These are phyloP conservation scores for Clarias magur DNA, from an alignment of 2,113 vertebrate species.

Conservation along the genomic window DNA sequence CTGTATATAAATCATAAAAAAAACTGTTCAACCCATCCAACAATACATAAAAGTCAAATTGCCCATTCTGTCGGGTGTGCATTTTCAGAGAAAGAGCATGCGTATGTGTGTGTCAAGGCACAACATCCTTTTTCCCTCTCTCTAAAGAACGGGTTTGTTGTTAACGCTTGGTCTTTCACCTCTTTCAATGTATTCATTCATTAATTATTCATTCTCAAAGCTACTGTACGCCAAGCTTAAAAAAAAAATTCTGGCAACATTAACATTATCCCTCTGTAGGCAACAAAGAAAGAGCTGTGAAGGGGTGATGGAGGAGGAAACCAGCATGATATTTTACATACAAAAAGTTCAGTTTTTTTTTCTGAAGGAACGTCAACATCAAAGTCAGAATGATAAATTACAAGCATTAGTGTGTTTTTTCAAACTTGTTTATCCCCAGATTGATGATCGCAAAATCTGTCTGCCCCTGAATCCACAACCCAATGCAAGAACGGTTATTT, in stretches of 20 bases:
- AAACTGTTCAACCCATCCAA: constrained; percentile 56
- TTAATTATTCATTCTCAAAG: constrained; percentile 50
- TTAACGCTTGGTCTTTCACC: constrained; percentile 47
- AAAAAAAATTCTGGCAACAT: constrained; percentile 48
- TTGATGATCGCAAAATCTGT: not conserved
- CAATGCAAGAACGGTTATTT: constrained; percentile 14
- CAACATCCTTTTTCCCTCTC: constrained; percentile 24
- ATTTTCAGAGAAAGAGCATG: not conserved
- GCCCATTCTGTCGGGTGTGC: constrained; percentile 5
- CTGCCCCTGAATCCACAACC: not conserved
- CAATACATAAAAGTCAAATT: constrained; percentile 26
- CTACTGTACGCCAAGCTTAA: constrained; percentile 39
- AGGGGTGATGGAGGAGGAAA: not conserved
- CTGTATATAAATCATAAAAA: constrained; percentile 58
- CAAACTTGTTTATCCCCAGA: constrained; percentile 22
- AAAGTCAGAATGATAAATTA: constrained; percentile 43
- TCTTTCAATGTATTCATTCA: constrained; percentile 37
- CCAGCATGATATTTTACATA: constrained; percentile 14
- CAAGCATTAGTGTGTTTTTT: constrained; percentile 30
- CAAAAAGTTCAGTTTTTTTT: constrained; percentile 3
- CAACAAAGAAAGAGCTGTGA: constrained; percentile 23
- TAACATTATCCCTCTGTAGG: constrained; percentile 38
- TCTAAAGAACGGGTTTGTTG: constrained; percentile 30
- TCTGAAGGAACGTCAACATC: constrained; percentile 37
- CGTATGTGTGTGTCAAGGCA: constrained; percentile 15